Percentiles rank a stretch among this genome's conserved stretches.
phyloP scores from a whole-genome alignment of 1,140 invertebrate species.

The Thrips palmi region DNA sequence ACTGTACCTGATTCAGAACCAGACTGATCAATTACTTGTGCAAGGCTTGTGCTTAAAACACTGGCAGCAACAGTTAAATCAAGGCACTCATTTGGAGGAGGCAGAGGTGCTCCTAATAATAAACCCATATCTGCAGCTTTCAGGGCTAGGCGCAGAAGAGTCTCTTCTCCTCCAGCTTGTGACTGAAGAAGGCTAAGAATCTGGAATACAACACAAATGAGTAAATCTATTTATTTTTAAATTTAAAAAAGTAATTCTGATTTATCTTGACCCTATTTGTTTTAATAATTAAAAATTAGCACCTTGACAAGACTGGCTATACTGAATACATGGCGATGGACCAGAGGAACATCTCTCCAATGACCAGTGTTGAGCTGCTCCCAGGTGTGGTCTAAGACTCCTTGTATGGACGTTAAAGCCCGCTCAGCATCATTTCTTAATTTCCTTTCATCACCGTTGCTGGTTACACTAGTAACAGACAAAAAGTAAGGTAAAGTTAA shows the following conservation, averaged over 20 bases:
- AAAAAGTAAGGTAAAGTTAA: too few relatives aligned
- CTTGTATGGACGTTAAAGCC: too few relatives aligned
- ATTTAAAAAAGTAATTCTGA: slow-evolving; percentile 11
- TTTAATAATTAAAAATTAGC: slow-evolving; percentile 1
- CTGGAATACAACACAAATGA: too few relatives aligned
- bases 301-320: slow-evolving; percentile 40
- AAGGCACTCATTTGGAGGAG: too few relatives aligned
- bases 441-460: too few relatives aligned
- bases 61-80: too few relatives aligned
- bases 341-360: slow-evolving; percentile 55
- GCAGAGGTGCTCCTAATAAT: slow-evolving; percentile 53
- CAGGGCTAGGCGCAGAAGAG: slow-evolving; percentile 31
- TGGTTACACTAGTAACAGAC: too few relatives aligned
- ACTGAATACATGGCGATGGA: slow-evolving; percentile 38
- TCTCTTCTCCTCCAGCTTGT: slow-evolving; percentile 2
- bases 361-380: slow-evolving; percentile 68
- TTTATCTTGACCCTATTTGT: neutral
- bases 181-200: too few relatives aligned
- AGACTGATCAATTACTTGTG: too few relatives aligned
- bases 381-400: slow-evolving; percentile 52
- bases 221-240: slow-evolving; percentile 9
- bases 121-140: slow-evolving; percentile 63
- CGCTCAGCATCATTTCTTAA: too few relatives aligned
- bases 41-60: too few relatives aligned
- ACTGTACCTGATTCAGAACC: too few relatives aligned